These are phyloP conservation scores for Argyrosomus japonicus DNA, from an alignment of 2,113 vertebrate genomes.

Conservation along the genomic window DNA sequence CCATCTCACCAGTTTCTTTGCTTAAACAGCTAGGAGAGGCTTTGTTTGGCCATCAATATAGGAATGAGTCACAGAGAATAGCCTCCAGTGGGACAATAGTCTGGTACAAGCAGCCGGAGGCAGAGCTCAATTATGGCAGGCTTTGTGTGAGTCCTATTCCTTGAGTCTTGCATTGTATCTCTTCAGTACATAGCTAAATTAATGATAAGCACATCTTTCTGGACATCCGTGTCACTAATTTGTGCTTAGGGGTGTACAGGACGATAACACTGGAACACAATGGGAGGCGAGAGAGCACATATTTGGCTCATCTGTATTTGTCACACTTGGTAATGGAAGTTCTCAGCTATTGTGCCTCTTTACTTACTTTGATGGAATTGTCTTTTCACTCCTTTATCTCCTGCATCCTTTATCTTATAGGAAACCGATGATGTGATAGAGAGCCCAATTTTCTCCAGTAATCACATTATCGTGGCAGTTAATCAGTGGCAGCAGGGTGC, in stretches of 20 bases:
- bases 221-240: slow-evolving; percentile 53
- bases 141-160: slow-evolving; percentile 52
- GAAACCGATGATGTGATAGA: slow-evolving; percentile 40
- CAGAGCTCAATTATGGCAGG: slow-evolving; percentile 55
- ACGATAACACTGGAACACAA: slow-evolving; percentile 66
- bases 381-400: slow-evolving; percentile 27
- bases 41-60: slow-evolving; percentile 54
- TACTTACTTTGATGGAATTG: slow-evolving; percentile 41
- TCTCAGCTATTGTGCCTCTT: slow-evolving; percentile 40
- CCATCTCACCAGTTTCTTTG: slow-evolving; percentile 8
- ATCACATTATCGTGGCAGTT: slow-evolving; percentile 42
- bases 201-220: slow-evolving; percentile 51
- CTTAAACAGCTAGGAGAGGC: slow-evolving; percentile 8
- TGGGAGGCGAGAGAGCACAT: slow-evolving; percentile 12
- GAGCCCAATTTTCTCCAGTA: slow-evolving; percentile 30
- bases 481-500: slow-evolving; percentile 35
- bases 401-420: slow-evolving; percentile 21
- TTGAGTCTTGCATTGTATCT: slow-evolving; percentile 46
- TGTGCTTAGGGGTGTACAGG: slow-evolving; percentile 39
- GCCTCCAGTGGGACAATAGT: slow-evolving; percentile 53
- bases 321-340: slow-evolving; percentile 43
- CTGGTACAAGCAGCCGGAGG: slow-evolving; percentile 31
- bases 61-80: slow-evolving; percentile 49
- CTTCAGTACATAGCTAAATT: slow-evolving; percentile 25
- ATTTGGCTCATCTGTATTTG: slow-evolving; percentile 53